Base-by-base conservation (phyloP, 2,797 vertebrate genomes). In the Pygocentrus nattereri region DNA sequence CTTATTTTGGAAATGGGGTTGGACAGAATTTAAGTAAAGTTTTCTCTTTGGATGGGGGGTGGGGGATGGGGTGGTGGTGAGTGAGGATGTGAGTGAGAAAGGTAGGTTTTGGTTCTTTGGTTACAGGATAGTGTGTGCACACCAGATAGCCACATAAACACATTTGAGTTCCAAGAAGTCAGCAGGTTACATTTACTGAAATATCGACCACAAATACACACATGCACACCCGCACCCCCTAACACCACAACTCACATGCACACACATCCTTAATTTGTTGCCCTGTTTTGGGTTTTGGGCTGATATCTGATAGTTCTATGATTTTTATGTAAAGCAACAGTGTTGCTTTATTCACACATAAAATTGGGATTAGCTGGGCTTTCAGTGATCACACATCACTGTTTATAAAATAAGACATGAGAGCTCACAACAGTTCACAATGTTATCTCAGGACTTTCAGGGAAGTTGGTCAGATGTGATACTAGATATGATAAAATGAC, bases 161-260 rank as follows among this genome's bases (percentile, higher is more conserved):
- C 74, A 82, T 58, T 62, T 76, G 3, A 67, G 78, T 86, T 87
- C 85, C 85, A 87, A 83, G 84, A 86, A 87, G 44, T 85, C 47
- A 78, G 67, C 38, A 73, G 56, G 82, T 80, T 80, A 79, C 41
- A 70, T 82, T 84, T 88, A 87, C 86, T 82, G 84, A 82, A 69
- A 86, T 59, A 79, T 71, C 61, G 44, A 76, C 76, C 67, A 70
- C 80, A 80, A 54, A 82, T 19, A 59, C 74, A 74, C 50, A 73
- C 50, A 80, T 25, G 38, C 64, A 54, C 76, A 77, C 41, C 64
- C 50, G 49, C 52, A 52, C 50, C 65, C 65, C 79, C 65, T 69
- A 59, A 21, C 15, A 65, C 65, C 56, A 72, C 78, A 68, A 69
- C n/a, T n/a, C 38, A 65, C 38, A 81, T 67, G 58, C 61, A 82